These are phyloP conservation scores for Psammodynastes pulverulentus DNA, from an alignment of 2,113 vertebrate genomes.

Conservation along the genomic window DNA sequence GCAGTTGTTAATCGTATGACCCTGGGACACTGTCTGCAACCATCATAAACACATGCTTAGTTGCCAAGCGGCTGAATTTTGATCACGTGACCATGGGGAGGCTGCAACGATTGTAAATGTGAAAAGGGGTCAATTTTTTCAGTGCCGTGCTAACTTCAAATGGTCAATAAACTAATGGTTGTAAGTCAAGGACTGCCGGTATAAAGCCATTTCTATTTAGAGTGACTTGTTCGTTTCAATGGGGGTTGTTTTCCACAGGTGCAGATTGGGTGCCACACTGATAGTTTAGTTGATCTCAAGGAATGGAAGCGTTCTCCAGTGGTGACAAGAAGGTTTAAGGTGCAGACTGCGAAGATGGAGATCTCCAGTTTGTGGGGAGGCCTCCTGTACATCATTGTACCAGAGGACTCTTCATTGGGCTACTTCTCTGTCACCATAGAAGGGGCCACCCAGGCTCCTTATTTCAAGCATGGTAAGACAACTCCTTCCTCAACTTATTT, in stretches of 20 bases:
- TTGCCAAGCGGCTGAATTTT: too few species aligned
- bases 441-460: slow-evolving; percentile 62
- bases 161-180: too few species aligned
- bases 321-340: slow-evolving; percentile 59
- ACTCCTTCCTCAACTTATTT: background rate
- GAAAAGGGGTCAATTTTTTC: too few species aligned
- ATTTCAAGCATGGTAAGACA: slow-evolving; percentile 70
- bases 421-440: slow-evolving; percentile 58
- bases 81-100: too few species aligned
- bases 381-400: slow-evolving; percentile 70
- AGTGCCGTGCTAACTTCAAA: too few species aligned
- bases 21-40: too few species aligned
- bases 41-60: too few species aligned
- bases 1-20: too few species aligned
- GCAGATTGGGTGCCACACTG: slow-evolving; percentile 74
- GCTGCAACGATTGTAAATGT: too few species aligned
- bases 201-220: background rate
- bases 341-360: slow-evolving; percentile 53
- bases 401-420: slow-evolving; percentile 52
- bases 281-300: slow-evolving; percentile 45
- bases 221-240: background rate
- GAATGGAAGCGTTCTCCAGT: slow-evolving; percentile 59
- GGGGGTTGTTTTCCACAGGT: slow-evolving; percentile 51
- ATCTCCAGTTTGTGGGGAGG: slow-evolving; percentile 73
- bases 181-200: too few species aligned